These are phyloP conservation scores for Zaprionus bogoriensis DNA, from an alignment of 2,888 invertebrate species.

Conservation along the genomic window DNA sequence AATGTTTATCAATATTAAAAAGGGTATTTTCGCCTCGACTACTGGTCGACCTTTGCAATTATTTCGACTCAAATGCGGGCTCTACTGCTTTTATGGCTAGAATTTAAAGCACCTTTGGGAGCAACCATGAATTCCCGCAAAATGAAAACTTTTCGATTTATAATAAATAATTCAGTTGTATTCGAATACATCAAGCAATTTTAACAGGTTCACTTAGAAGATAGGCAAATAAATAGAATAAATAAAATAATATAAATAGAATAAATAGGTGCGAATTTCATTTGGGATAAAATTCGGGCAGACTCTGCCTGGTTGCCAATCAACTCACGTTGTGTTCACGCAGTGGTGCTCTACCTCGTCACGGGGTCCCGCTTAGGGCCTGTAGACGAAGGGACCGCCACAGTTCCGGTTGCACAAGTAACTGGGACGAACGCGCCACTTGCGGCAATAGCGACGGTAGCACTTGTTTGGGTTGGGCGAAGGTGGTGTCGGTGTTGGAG, in stretches of 20 bases:
- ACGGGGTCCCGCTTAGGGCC: constrained; percentile 33
- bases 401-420: constrained; percentile 60
- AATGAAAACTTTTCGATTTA: constrained; percentile 34
- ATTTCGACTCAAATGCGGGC: no score
- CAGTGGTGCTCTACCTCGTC: not conserved
- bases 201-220: constrained; percentile 54
- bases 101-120: not conserved
- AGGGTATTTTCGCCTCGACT: not conserved
- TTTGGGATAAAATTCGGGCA: not conserved
- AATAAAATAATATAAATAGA: not conserved
- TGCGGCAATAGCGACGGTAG: constrained; percentile 70
- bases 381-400: constrained; percentile 42
- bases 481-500: constrained; percentile 40
- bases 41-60: not conserved
- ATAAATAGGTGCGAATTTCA: not conserved
- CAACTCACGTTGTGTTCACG: constrained; percentile 16
- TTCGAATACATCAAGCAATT: constrained; percentile 42
- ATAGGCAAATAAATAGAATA: constrained; percentile 50
- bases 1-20: no score
- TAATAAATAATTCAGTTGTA: constrained; percentile 60
- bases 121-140: not conserved
- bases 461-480: constrained; percentile 55
- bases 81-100: not conserved
- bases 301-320: not conserved
- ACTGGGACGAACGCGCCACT: constrained; percentile 64